These are phyloP conservation scores for Pediacus dermestoides DNA, from an alignment of 2,888 invertebrate genomes.

Conservation along the genomic window DNA sequence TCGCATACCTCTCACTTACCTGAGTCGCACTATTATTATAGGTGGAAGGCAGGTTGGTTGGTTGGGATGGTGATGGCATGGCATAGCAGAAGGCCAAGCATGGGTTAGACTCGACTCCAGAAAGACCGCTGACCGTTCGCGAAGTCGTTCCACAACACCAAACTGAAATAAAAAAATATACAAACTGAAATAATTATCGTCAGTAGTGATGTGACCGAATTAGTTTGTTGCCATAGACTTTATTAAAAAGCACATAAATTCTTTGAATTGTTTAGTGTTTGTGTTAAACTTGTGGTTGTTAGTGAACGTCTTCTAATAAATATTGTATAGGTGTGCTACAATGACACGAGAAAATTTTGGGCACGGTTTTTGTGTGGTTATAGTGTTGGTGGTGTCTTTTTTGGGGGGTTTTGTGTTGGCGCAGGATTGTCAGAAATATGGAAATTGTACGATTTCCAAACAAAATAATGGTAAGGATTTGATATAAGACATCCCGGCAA, in stretches of 20 bases:
- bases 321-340: conserved; percentile 11
- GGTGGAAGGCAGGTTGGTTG: conserved; percentile 34
- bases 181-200: conserved; percentile 22
- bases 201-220: conserved; percentile 32
- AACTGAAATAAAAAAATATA: conserved; percentile 1
- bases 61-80: conserved; percentile 20
- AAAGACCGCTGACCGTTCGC: conserved; percentile 34
- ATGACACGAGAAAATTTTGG: conserved; percentile 22
- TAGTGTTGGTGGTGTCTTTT: conserved; percentile 23
- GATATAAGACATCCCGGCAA: too few species aligned
- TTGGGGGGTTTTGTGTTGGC: conserved; percentile 13
- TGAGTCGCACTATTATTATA: conserved; percentile 28
- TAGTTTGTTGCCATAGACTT: too few species aligned
- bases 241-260: too few species aligned
- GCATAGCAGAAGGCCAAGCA: conserved; percentile 19
- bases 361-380: conserved; percentile 18
- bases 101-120: conserved; percentile 23
- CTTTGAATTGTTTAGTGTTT: too few species aligned
- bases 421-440: conserved; percentile 20
- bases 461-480: too few species aligned
- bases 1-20: conserved; percentile 23
- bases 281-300: too few species aligned
- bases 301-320: too few species aligned
- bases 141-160: conserved; percentile 10
- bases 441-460: conserved; percentile 20